Conservation (phyloP, 2,797 vertebrate genomes). For the Hirundo rustica region DNA sequence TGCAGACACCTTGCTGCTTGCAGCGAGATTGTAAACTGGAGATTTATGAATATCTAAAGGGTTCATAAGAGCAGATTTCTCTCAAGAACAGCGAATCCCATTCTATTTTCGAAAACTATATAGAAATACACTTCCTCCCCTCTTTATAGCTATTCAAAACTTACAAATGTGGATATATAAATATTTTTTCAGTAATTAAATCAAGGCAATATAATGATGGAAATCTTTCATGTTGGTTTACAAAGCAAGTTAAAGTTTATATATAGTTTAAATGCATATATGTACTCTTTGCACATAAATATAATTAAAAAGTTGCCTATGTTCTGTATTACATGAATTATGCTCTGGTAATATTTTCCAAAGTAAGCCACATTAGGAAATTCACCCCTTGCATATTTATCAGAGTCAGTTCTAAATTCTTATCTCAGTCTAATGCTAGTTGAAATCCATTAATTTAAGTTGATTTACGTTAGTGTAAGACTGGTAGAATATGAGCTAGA, state of each 20-base stretch:
- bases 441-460: slow-evolving; percentile 25
- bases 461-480: slow-evolving; percentile 9
- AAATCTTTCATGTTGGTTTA: neutral
- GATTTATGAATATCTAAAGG: neutral
- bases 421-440: neutral
- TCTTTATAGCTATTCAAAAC: neutral
- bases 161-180: neutral
- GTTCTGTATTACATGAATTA: neutral
- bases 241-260: neutral
- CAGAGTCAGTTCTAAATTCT: neutral
- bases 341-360: neutral
- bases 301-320: neutral
- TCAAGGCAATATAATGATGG: neutral
- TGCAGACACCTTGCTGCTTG: neutral
- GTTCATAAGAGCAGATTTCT: neutral
- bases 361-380: neutral
- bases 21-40: neutral
- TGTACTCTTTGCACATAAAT: neutral
- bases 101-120: neutral
- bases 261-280: neutral
- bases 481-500: slow-evolving; percentile 4
- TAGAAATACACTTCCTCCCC: neutral
- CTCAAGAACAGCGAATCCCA: neutral
- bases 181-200: neutral
- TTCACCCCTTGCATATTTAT: neutral